A percentile compares a stretch with the other conserved stretches of the same genome.
These are phyloP conservation scores for Macheiramphus alcinus DNA, from an alignment of 2,113 vertebrate species.

Conservation along the genomic window DNA sequence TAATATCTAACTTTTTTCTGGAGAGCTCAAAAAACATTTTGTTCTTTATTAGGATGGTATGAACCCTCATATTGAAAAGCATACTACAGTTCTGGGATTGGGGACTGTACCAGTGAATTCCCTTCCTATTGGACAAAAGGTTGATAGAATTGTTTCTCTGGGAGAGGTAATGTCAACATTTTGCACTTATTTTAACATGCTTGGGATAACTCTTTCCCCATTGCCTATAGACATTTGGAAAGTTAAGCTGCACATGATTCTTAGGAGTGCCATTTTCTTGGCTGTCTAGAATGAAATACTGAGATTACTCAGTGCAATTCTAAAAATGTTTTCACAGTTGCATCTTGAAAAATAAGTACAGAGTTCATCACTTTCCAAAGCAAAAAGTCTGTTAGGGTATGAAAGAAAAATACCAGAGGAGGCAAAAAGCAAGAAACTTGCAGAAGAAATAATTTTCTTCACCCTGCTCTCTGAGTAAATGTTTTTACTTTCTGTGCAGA, in stretches of 20 bases:
- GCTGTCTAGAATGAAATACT: not conserved
- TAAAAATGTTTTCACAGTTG: not conserved
- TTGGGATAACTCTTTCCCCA: not conserved
- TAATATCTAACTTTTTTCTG: not conserved
- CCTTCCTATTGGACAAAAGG: constrained; percentile 64
- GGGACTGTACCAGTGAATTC: constrained; percentile 60
- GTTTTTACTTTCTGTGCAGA: not conserved
- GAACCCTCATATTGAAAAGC: constrained; percentile 62
- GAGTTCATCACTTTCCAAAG: not conserved
- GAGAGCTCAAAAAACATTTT: not conserved
- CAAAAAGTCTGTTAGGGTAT: not conserved
- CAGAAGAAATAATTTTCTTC: not conserved
- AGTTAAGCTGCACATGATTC: not conserved
- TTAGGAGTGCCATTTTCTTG: not conserved
- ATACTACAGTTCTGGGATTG: constrained; percentile 34
- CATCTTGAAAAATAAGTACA: not conserved
- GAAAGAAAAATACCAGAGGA: not conserved
- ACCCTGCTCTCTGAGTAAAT: not conserved
- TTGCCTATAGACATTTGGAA: not conserved
- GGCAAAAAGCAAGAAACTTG: not conserved
- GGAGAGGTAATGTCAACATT: constrained; percentile 64
- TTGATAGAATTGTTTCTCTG: constrained; percentile 19
- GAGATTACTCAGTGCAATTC: not conserved
- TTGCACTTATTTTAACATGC: not conserved
- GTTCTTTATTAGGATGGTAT: constrained; percentile 52